A percentile compares a stretch with the other conserved stretches of the same genome.
phyloP scores from a whole-genome alignment of 2,888 invertebrate genomes.

The Hirtodrosophila alboralis region DNA sequence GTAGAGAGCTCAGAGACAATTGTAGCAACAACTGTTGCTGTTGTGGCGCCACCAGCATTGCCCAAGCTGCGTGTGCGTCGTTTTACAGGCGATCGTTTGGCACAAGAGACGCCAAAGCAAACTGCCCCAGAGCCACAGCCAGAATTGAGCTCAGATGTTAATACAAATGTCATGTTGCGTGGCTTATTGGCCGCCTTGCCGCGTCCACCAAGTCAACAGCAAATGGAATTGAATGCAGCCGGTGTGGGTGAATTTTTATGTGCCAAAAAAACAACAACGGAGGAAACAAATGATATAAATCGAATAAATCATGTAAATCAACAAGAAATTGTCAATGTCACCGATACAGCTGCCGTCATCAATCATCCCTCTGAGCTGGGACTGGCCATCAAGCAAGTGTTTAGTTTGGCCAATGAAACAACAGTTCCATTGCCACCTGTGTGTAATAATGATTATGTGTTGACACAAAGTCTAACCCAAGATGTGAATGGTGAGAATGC shows the following conservation, averaged over 20 bases:
- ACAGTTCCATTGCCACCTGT: background rate
- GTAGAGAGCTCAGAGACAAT: too few relatives aligned
- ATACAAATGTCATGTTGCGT: constrained; percentile 35
- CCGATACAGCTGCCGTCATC: constrained; percentile 5
- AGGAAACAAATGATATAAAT: too few relatives aligned
- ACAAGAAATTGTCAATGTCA: too few relatives aligned
- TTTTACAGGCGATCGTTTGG: constrained; percentile 71
- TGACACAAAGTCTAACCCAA: constrained; percentile 32
- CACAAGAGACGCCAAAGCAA: too few relatives aligned
- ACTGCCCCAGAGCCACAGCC: background rate
- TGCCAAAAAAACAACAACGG: constrained; percentile 20
- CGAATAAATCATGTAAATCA: too few relatives aligned
- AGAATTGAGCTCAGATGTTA: background rate
- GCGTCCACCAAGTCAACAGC: constrained; percentile 45
- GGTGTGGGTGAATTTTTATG: constrained; percentile 39
- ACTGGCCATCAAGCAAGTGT: constrained; percentile 66
- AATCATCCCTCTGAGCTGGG: constrained; percentile 43
- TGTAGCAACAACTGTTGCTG: constrained; percentile 7
- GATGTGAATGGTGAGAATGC: constrained; percentile 1
- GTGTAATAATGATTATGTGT: constrained; percentile 33
- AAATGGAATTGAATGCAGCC: constrained; percentile 33
- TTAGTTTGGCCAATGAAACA: constrained; percentile 28
- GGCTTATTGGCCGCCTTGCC: constrained; percentile 46
- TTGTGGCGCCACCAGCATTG: background rate
- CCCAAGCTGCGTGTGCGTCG: constrained; percentile 74